phyloP scores from a whole-genome alignment of 2,113 vertebrate species.

The Lynx canadensis region DNA sequence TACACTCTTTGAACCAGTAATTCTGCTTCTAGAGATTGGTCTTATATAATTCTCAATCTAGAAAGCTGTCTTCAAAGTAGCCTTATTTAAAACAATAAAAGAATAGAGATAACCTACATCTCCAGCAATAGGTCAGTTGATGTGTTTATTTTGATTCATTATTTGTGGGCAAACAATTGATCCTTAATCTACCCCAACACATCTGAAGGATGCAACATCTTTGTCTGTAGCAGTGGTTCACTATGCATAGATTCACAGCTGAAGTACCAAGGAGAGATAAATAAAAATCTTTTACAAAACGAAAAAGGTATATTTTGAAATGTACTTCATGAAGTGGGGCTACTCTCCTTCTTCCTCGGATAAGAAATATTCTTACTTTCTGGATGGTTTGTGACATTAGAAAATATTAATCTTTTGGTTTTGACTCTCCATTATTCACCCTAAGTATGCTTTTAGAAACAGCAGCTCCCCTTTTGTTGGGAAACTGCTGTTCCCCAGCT shows the following conservation, averaged over 20 bases:
- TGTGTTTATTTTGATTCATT: background rate
- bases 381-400: background rate
- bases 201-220: background rate
- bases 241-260: background rate
- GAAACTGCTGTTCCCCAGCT: background rate
- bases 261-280: background rate
- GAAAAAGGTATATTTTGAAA: background rate
- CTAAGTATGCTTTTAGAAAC: background rate
- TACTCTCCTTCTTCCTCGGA: background rate
- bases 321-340: background rate
- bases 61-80: background rate
- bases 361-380: background rate
- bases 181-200: background rate
- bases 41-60: background rate
- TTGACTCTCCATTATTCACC: background rate
- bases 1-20: background rate
- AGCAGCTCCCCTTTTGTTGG: background rate
- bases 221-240: background rate
- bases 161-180: background rate
- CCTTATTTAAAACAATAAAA: constrained; percentile 25
- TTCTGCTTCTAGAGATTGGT: background rate
- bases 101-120: background rate
- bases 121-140: background rate
- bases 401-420: background rate
- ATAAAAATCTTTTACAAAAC: background rate